Conservation (phyloP, 2,797 vertebrate species). For the Todus mexicanus region DNA sequence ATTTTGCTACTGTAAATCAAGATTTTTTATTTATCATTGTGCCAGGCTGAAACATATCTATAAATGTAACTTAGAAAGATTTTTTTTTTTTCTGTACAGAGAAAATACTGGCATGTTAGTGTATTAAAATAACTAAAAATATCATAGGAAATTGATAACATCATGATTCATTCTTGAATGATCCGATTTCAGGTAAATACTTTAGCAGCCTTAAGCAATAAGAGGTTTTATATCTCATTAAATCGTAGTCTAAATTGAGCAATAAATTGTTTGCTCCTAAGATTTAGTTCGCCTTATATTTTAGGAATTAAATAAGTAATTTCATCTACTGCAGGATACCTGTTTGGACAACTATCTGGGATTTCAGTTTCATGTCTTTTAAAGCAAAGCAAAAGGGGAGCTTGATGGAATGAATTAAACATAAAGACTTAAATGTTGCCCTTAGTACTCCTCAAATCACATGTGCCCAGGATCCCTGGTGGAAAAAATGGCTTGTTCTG, state of each 20-base stretch:
- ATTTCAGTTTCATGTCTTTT: neutral
- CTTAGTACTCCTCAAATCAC: neutral
- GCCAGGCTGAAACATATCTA: slow-evolving; percentile 27
- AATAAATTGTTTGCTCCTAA: neutral
- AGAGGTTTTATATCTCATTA: slow-evolving; percentile 21
- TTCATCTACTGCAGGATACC: neutral
- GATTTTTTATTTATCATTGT: slow-evolving; percentile 76
- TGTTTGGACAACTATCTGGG: slow-evolving; percentile 9
- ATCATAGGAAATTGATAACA: neutral
- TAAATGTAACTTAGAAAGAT: slow-evolving; percentile 56
- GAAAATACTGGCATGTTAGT: slow-evolving; percentile 5
- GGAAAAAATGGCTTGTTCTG: neutral
- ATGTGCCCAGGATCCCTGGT: neutral
- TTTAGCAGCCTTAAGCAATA: slow-evolving; percentile 25
- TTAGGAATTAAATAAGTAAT: slow-evolving; percentile 33
- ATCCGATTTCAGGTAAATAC: slow-evolving; percentile 27
- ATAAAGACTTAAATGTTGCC: neutral
- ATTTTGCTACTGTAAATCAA: slow-evolving; percentile 66
- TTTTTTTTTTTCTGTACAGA: neutral
- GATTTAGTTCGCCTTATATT: slow-evolving; percentile 5
- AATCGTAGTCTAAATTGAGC: slow-evolving; percentile 29
- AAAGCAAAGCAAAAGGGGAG: neutral
- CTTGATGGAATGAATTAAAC: neutral
- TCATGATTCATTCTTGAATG: neutral
- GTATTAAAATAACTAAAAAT: neutral